These are phyloP conservation scores for Germaria angustata DNA, from an alignment of 2,888 invertebrate species.

Conservation along the genomic window DNA sequence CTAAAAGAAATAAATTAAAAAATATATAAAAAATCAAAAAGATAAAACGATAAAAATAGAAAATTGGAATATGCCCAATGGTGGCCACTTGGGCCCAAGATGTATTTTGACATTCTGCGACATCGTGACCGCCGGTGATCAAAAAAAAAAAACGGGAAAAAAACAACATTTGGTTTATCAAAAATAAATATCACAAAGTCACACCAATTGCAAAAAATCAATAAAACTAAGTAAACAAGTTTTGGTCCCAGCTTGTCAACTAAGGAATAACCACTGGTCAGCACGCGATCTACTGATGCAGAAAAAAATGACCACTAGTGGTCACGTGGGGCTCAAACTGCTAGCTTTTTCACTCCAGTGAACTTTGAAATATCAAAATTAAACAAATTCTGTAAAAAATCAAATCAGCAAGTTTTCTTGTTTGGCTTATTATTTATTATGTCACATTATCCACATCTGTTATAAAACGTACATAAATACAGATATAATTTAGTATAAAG, in stretches of 20 bases:
- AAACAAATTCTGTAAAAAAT: too few species aligned
- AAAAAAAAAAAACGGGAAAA: conserved; percentile 15
- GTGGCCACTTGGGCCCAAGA: conserved; percentile 3
- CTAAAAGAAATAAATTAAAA: not conserved
- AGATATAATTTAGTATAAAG: too few species aligned
- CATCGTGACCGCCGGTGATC: not conserved
- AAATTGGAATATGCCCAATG: too few species aligned
- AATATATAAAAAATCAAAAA: conserved; percentile 7
- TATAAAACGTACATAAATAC: too few species aligned
- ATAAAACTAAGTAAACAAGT: conserved; percentile 33
- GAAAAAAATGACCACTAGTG: too few species aligned
- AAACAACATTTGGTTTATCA: conserved; percentile 8
- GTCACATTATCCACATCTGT: too few species aligned
- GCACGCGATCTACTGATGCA: too few species aligned
- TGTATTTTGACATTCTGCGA: conserved; percentile 15
- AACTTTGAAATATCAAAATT: too few species aligned
- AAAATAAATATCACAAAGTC: conserved; percentile 14
- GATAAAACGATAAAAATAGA: conserved; percentile 3
- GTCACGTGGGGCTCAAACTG: too few species aligned
- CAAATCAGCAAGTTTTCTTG: too few species aligned
- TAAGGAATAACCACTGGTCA: conserved; percentile 26
- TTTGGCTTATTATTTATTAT: too few species aligned
- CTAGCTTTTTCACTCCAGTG: too few species aligned
- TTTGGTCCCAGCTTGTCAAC: conserved; percentile 43
- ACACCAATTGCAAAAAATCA: conserved; percentile 5